Evolutionary conservation across 2,797 vertebrate genomes (phyloP).

Genomic region (Pteropus rufus): DNA sequence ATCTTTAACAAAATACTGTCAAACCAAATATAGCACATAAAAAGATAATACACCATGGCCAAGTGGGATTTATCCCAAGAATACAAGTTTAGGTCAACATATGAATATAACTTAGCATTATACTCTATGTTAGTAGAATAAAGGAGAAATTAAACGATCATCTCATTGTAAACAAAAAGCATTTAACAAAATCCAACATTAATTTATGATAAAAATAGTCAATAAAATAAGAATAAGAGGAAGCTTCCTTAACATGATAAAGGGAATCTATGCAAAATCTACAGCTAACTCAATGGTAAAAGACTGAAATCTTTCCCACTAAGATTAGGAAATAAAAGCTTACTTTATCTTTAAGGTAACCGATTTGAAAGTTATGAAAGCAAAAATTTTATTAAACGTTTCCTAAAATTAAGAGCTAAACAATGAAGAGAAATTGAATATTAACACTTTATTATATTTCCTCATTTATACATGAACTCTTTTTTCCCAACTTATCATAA

Average conservation of each 20-base stretch:
- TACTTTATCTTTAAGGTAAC: background rate
- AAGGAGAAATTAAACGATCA: background rate
- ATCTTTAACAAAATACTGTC: background rate
- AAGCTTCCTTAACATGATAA: background rate
- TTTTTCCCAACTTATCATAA: background rate
- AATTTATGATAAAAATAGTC: background rate
- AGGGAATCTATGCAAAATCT: background rate
- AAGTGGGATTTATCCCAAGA: background rate
- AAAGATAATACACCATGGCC: background rate
- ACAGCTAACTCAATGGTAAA: background rate
- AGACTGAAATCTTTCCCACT: background rate
- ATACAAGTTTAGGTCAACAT: background rate
- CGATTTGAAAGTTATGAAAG: background rate
- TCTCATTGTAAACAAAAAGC: background rate
- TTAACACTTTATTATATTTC: background rate
- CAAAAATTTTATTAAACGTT: background rate
- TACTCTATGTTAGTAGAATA: background rate
- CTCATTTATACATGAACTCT: background rate
- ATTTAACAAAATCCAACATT: background rate
- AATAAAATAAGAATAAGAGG: background rate
- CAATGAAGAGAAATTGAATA: background rate
- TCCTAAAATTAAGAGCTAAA: background rate
- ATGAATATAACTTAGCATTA: background rate
- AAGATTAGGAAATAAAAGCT: background rate
- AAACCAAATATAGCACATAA: background rate